A percentile compares a stretch with the other conserved stretches of the same genome.
phyloP scores from a whole-genome alignment of 2,888 invertebrate genomes.

The Scaeva pyrastri region DNA sequence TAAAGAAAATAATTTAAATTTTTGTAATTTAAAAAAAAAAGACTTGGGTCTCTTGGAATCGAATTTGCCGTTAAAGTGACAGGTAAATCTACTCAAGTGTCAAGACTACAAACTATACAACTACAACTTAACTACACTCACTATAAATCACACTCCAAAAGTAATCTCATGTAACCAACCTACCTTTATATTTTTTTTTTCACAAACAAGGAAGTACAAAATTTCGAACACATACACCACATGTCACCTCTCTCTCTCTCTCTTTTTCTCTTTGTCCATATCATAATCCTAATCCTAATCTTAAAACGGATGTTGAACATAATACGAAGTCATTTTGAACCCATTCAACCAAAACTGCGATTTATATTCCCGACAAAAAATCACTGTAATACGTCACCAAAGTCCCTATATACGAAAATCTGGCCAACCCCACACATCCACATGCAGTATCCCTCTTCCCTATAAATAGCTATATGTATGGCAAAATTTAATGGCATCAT shows the following conservation, averaged over 20 bases:
- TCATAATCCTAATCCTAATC: slow-evolving; percentile 18
- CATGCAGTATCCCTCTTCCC: not conserved
- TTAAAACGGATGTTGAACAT: slow-evolving; percentile 36
- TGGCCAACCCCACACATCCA: slow-evolving; percentile 5
- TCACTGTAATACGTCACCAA: slow-evolving; percentile 36
- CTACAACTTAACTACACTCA: not conserved
- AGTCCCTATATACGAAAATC: not conserved
- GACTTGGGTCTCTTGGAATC: too few relatives aligned
- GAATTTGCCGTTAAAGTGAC: too few relatives aligned
- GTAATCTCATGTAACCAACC: not conserved
- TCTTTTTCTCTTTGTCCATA: too few relatives aligned
- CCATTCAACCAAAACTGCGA: slow-evolving; percentile 21
- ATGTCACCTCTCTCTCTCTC: not conserved
- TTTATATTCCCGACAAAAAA: slow-evolving; percentile 15
- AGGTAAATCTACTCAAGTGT: too few relatives aligned
- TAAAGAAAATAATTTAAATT: too few relatives aligned
- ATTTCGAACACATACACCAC: not conserved
- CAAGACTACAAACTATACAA: too few relatives aligned
- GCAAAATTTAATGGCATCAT: slow-evolving; percentile 26
- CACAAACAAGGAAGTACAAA: not conserved
- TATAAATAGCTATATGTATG: not conserved
- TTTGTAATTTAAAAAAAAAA: too few relatives aligned
- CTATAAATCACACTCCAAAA: not conserved
- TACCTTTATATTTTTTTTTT: not conserved
- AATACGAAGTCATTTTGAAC: slow-evolving; percentile 20